Evolutionary conservation across 2,797 vertebrate genomes (phyloP).

Genomic region (Ptychadena robeensis): DNA sequence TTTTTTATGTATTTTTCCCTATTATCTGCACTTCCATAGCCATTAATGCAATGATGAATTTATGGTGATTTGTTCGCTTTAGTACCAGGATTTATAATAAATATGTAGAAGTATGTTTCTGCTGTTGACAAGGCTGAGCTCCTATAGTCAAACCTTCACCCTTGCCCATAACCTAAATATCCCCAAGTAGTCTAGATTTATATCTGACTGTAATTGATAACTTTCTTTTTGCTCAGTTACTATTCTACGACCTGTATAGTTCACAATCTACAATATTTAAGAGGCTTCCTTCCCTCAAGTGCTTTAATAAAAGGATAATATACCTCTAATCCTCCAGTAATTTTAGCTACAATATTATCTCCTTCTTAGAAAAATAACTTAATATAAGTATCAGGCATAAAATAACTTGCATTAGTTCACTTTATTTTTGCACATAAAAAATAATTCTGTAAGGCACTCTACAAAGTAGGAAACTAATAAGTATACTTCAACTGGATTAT

Average conservation of each 20-base stretch:
- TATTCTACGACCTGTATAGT: not conserved
- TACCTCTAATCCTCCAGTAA: conserved; percentile 40
- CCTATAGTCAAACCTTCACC: too few species aligned
- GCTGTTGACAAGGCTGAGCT: too few species aligned
- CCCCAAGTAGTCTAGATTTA: too few species aligned
- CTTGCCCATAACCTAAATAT: too few species aligned
- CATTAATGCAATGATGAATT: too few species aligned
- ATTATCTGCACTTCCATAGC: too few species aligned
- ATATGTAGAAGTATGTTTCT: too few species aligned
- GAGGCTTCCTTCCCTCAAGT: conserved; percentile 7
- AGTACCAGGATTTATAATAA: too few species aligned
- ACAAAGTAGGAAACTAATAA: conserved; percentile 41
- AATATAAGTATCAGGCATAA: conserved; percentile 34
- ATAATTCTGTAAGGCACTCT: conserved; percentile 19
- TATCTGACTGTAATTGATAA: not conserved
- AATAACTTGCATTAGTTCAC: conserved; percentile 42
- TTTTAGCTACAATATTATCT: conserved; percentile 27
- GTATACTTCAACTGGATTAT: conserved; percentile 47
- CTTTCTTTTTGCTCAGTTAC: not conserved
- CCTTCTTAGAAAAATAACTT: conserved; percentile 22
- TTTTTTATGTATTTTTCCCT: too few species aligned
- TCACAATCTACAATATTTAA: conserved; percentile 20
- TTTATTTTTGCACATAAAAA: conserved; percentile 24
- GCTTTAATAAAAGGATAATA: conserved; percentile 39
- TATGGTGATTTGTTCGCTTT: too few species aligned